Base-by-base conservation (phyloP, 2,888 invertebrate species). In the Drosophila kuntzei region DNA sequence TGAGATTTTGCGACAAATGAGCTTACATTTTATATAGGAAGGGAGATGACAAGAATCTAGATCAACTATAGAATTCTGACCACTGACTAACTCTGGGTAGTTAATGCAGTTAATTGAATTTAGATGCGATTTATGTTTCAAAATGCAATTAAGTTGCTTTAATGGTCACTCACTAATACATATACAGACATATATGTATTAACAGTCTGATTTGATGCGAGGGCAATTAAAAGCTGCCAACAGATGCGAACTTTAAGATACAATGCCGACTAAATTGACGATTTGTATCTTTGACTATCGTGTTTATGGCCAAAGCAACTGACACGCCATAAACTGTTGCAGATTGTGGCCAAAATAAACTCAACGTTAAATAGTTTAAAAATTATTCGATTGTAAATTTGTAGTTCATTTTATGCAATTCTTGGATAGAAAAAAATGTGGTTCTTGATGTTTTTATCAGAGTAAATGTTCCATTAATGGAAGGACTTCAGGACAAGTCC, bases 31-130 rank as follows among this genome's bases (percentile, higher is more conserved):
- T 29, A 46, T 34, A 9, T 9, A 2, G 20, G 27, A 18, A 6
- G 22, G 27, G 11, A 1, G n/a, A 8, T 2, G 20, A 0, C 4
- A 29, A 32, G 44, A 9, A 36, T 53, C 11, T 46, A 47, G 12
- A 25, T 46, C 14, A 20, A 36, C 37, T 41, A 25, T 6, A n/a
- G n/a, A n/a, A n/a, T n/a, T n/a, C 27, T 55, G 39, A 47, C 18
- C 46, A 11, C 54, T 18, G 9, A 18, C 46, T 29, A 58, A 37
- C 51, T 62, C 54, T 43, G 62, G 57, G 32, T 59, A 69, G 70
- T 74, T 68, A 80, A 80, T 77, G 75, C 78, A 76, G 70, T 78
- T 82, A 82, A 83, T 84, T 84, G 78, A 84, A 81, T 82, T 80
- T 71, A 71, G 68, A 66, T 71, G 78, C 79, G 84, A 79, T 79